A percentile compares a stretch with the other conserved stretches of the same genome.
These are phyloP conservation scores for Lacanobia oleracea DNA, from an alignment of 2,888 invertebrate species.

Conservation along the genomic window DNA sequence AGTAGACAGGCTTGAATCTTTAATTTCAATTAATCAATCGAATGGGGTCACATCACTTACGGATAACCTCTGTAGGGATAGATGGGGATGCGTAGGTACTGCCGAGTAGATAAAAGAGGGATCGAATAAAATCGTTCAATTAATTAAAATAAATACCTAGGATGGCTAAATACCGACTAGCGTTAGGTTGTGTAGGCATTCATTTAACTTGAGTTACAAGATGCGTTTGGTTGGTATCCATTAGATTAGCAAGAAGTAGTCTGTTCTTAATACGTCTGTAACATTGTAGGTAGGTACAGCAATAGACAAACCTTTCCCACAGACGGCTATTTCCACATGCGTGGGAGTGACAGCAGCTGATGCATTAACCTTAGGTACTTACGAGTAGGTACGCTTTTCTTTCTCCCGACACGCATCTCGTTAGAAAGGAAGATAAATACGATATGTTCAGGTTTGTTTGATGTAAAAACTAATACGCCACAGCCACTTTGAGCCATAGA, in stretches of 20 bases:
- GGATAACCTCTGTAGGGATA: slow-evolving; percentile 26
- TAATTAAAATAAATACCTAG: slow-evolving; percentile 2
- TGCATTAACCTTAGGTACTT: slow-evolving; percentile 49
- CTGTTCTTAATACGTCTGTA: slow-evolving; percentile 3
- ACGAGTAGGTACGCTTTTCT: slow-evolving; percentile 2
- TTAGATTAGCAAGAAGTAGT: slow-evolving; percentile 12
- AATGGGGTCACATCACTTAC: slow-evolving; percentile 27
- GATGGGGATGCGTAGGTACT: slow-evolving; percentile 5
- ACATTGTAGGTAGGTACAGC: slow-evolving; percentile 7
- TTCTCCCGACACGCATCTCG: not conserved
- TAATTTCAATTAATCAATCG: slow-evolving; percentile 52
- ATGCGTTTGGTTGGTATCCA: not conserved
- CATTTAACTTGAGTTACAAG: not conserved
- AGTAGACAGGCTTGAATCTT: slow-evolving; percentile 58
- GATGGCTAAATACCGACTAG: not conserved
- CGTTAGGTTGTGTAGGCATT: not conserved
- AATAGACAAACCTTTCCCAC: slow-evolving; percentile 17
- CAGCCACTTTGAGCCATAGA: not conserved
- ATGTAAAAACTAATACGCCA: slow-evolving; percentile 2
- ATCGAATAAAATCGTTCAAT: slow-evolving; percentile 9
- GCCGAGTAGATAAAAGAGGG: slow-evolving; percentile 1
- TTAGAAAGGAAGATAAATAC: slow-evolving; percentile 16
- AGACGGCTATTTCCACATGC: slow-evolving; percentile 37
- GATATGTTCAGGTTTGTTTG: slow-evolving; percentile 6
- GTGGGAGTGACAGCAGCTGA: slow-evolving; percentile 49